A percentile compares a stretch with the other conserved stretches of the same genome.
Conservation (phyloP, 2,797 vertebrate species). For the Pagetopsis macropterus region DNA sequence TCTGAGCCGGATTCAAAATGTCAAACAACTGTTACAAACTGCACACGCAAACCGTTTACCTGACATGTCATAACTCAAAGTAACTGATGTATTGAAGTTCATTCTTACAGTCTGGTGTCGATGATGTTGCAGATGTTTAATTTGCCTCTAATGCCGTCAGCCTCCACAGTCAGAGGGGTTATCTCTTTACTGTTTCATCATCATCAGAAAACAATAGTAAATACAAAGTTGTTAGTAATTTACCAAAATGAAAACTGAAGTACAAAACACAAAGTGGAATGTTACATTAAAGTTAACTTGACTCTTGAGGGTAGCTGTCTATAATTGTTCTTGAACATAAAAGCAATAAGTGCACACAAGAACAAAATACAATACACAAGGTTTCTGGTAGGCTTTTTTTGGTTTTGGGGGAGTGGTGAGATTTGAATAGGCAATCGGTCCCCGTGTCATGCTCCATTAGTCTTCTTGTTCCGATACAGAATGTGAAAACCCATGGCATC, state of each 20-base stretch:
- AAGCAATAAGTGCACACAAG: conserved; percentile 7
- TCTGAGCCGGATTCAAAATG: conserved; percentile 4
- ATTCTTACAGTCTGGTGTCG: not conserved
- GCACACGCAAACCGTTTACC: not conserved
- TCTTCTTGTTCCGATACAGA: not conserved
- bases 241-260: not conserved
- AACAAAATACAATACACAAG: not conserved
- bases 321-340: conserved; percentile 8
- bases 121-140: not conserved
- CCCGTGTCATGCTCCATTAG: not conserved
- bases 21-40: not conserved
- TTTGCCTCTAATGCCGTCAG: not conserved
- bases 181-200: not conserved
- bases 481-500: not conserved
- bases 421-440: not conserved
- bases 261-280: not conserved
- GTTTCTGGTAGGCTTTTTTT: no score
- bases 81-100: not conserved
- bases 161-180: not conserved
- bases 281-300: not conserved
- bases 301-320: conserved; percentile 13
- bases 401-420: no score
- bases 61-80: not conserved
- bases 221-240: not conserved
- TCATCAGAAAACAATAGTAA: not conserved